phyloP scores from a whole-genome alignment of 2,888 invertebrate genomes.

The Leptopilina myrica region DNA sequence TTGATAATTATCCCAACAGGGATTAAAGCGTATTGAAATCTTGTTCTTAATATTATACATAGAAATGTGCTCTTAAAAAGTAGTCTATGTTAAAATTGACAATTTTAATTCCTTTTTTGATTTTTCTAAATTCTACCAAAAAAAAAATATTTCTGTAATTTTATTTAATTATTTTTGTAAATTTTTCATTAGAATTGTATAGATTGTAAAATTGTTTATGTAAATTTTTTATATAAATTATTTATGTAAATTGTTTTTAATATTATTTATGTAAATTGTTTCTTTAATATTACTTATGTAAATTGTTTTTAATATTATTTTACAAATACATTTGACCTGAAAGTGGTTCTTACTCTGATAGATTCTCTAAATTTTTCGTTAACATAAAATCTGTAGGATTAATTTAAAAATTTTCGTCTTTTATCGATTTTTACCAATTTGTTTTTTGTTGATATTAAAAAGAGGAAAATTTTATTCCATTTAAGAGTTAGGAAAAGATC shows the following conservation, averaged over 20 bases:
- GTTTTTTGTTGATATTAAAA: too few relatives aligned
- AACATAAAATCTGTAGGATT: slow-evolving; percentile 6
- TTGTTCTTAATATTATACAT: slow-evolving; percentile 21
- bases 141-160: neutral
- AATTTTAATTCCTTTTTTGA: neutral
- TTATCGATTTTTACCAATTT: too few relatives aligned
- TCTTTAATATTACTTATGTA: neutral
- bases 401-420: too few relatives aligned
- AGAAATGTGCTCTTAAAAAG: slow-evolving; percentile 13
- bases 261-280: neutral
- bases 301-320: neutral
- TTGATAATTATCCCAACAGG: slow-evolving; percentile 30
- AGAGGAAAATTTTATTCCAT: neutral
- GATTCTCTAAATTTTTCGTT: neutral
- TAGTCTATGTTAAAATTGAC: slow-evolving; percentile 4
- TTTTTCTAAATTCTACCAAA: neutral
- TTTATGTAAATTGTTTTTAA: neutral
- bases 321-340: neutral
- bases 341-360: too few relatives aligned
- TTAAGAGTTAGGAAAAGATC: slow-evolving; percentile 32
- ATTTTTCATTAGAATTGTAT: neutral
- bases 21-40: slow-evolving; percentile 37
- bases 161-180: slow-evolving; percentile 10
- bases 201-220: neutral
- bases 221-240: neutral